Base-by-base conservation (phyloP, 2,797 vertebrate genomes). In the Hippopotamyrus pictus region DNA sequence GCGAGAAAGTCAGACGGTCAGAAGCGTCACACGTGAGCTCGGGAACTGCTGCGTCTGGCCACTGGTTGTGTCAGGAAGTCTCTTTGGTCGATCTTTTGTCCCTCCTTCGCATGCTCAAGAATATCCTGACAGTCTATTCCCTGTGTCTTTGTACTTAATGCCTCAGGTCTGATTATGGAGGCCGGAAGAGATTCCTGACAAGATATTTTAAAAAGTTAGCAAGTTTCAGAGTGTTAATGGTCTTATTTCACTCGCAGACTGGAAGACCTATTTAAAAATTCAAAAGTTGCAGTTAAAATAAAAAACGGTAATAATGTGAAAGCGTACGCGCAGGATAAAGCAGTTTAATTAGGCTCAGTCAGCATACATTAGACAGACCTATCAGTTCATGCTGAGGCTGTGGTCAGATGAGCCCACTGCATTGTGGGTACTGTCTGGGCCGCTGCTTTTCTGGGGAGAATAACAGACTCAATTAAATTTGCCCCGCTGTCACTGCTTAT, bases 401-500 rank as follows among this genome's bases (percentile, higher is more conserved):
- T 53, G 83, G 83, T 51, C 83, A 51, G 22, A 51, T 17, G 46
- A 86, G 22, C 46, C 11, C 7, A n/a, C 7, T 87, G 85, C 51
- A 41, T 57, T 57, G 50, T 57, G 53, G 85, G 85, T 57, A 37
- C 22, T 87, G 14, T 5, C 53, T 41, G 33, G 29, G n/a, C 82
- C 22, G 29, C n/a, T 50, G 44, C 48, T 48, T 84, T 57, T 19
- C 87, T 69, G 46, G 59, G 41, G 57, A 69, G 46, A 46, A 65
- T 50, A 69, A 48, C 87, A 59, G 22, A 54, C 29, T 41, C 85
- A 57, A 59, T 87, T 87, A 87, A 87, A 87, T 87, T 59, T 59
- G 51, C 53, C 53, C 37, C 19, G 29, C 85, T 87, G 85, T 87
- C 85, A 41, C 51, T 33, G 85, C 51, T 87, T 57, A 87, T 87